phyloP scores from a whole-genome alignment of 53 echinoderm and acorn worm genomes.

The Echinarachnius parma region DNA sequence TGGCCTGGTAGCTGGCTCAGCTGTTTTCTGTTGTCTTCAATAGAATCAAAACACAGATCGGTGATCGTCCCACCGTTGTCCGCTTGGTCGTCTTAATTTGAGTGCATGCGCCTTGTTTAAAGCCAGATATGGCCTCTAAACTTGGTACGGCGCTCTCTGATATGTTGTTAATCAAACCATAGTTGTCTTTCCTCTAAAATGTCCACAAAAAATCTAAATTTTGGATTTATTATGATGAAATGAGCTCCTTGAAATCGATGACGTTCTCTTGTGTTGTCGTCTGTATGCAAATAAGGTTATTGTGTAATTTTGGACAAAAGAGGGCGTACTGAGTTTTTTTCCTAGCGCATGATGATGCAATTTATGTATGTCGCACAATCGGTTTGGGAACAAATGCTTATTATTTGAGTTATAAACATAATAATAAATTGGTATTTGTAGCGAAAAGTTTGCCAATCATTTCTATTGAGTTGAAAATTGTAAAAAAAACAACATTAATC shows the following conservation, averaged over 20 bases:
- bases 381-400: too few species aligned
- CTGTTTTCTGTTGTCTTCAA: constrained; percentile 37
- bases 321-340: too few species aligned
- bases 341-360: too few species aligned
- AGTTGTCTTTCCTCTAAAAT: neutral
- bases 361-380: too few species aligned
- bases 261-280: constrained; percentile 45
- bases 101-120: constrained; percentile 38
- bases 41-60: neutral
- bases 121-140: constrained; percentile 33
- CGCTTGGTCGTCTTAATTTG: neutral
- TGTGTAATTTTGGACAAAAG: constrained; percentile 16
- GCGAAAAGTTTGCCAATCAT: too few species aligned
- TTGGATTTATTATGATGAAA: constrained; percentile 13
- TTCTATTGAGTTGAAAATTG: too few species aligned
- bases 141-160: constrained; percentile 10
- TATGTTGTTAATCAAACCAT: constrained; percentile 21
- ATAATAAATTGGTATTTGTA: too few species aligned
- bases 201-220: neutral
- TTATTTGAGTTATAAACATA: too few species aligned
- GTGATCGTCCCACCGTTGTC: constrained; percentile 7
- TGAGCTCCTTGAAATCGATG: constrained; percentile 1
- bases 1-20: constrained; percentile 7
- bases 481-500: too few species aligned
- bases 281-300: constrained; percentile 38